Evolutionary conservation across 1,140 invertebrate genomes (phyloP), one percentile per base, ranked within the genome.

Genomic region (Diorhabda carinulata): DNA sequence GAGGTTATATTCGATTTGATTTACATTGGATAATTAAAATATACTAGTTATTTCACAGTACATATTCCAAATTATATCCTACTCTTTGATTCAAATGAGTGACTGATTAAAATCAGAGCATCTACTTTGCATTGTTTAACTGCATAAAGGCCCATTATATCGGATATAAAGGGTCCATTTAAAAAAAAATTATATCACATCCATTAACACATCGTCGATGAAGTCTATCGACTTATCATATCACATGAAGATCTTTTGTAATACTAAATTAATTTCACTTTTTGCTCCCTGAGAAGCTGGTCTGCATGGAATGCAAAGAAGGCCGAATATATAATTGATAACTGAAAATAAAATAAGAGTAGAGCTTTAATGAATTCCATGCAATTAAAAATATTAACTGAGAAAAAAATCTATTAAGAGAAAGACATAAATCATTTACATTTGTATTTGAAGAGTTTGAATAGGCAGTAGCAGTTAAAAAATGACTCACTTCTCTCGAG

Each of bases 361-460:
- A 52, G n/a, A n/a, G n/a, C 47, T 52, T 52, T 52, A 52, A 52
- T 52, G 47, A 52, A 52, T 52, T 52, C 47, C 3, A n/a, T 52
- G 47, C 47, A n/a, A 52, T 52, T 52, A 52, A 52, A 52, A 52
- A 52, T 52, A 52, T 52, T 52, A 52, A 52, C 47, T 25, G 47
- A 52, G n/a, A 52, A 52, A 52, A 52, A 52, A 52, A 52, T 52
- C 47, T 52, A 52, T 52, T 52, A 52, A 52, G n/a, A 52, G 47
- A 6, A 52, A 52, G n/a, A 52, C 47, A 52, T 52, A 52, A 52
- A 52, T 52, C 47, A 52, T 52, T 52, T 3, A 52, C 6, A 52
- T 52, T 52, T 52, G 47, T 52, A 52, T 52, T 8, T 52, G 47
- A 4, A 52, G 6, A n/a, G n/a, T 52, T 52, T 52, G 6, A 52